Evolutionary conservation across 2,888 invertebrate genomes (phyloP).

Genomic region (Acanthosepion pharaonis): DNA sequence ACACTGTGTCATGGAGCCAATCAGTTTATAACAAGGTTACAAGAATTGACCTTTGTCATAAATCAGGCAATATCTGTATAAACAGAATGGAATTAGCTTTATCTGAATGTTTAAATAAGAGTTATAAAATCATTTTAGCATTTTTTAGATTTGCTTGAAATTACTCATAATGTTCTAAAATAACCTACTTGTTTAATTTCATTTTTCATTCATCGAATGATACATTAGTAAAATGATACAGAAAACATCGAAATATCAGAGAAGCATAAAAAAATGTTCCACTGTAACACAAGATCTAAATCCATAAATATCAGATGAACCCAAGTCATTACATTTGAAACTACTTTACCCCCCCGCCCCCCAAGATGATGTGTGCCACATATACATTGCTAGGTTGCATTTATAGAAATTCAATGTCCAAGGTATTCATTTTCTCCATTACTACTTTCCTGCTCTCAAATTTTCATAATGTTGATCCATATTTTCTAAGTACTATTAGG

Average conservation of each 20-base stretch:
- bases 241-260: not conserved
- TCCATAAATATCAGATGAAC: not conserved
- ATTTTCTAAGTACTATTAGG: not conserved
- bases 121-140: no score
- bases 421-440: not conserved
- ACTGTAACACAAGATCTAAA: not conserved
- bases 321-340: not conserved
- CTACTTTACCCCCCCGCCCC: not conserved
- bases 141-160: no score
- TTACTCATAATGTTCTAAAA: no score
- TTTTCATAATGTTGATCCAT: not conserved
- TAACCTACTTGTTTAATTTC: not conserved
- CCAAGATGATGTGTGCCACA: not conserved
- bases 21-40: no score
- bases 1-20: no score
- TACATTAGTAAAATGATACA: not conserved
- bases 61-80: no score
- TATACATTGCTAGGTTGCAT: not conserved
- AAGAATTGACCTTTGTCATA: no score
- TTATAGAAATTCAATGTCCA: slow-evolving; percentile 33
- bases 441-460: not conserved
- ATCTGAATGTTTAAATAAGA: no score
- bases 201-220: not conserved
- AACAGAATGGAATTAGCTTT: no score
- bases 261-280: not conserved